Percentiles rank a stretch among this genome's conserved stretches.
phyloP scores from a whole-genome alignment of 2,888 invertebrate genomes.

The Perizoma flavofasciatum region DNA sequence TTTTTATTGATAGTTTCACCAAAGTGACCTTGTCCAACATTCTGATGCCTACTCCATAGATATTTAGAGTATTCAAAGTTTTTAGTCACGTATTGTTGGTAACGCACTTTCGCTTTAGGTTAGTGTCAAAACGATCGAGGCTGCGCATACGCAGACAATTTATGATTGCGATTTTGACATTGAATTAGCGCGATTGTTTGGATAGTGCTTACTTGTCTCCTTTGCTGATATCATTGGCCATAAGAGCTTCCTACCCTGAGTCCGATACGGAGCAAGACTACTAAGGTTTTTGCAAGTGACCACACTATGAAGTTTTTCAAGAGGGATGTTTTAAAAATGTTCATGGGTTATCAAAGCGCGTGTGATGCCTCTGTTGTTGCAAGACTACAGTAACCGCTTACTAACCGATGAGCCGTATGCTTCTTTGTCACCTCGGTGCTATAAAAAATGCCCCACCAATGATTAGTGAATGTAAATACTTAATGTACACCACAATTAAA shows the following conservation, averaged over 20 bases:
- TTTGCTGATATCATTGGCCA: neutral
- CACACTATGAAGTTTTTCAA: too few relatives aligned
- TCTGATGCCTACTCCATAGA: conserved; percentile 34
- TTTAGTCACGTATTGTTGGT: conserved; percentile 60
- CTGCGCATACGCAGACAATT: conserved; percentile 36
- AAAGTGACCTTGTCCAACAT: conserved; percentile 64
- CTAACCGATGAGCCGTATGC: too few relatives aligned
- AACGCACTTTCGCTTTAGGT: conserved; percentile 62
- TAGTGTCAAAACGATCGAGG: conserved; percentile 54
- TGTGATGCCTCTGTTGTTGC: too few relatives aligned
- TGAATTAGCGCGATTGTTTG: conserved; percentile 45
- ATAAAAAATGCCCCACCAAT: too few relatives aligned
- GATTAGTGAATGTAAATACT: too few relatives aligned
- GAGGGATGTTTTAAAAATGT: too few relatives aligned
- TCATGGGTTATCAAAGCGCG: too few relatives aligned
- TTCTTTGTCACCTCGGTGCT: too few relatives aligned
- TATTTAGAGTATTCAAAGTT: conserved; percentile 52
- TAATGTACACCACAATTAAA: too few relatives aligned
- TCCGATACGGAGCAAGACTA: too few relatives aligned
- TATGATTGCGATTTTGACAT: conserved; percentile 52
- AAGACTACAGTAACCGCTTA: too few relatives aligned
- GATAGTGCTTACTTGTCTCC: conserved; percentile 26
- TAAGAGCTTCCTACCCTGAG: neutral
- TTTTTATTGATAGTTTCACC: conserved; percentile 48
- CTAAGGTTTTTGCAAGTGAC: too few relatives aligned